Percentiles rank a stretch among this genome's conserved stretches.
Conservation (phyloP, 1,140 invertebrate genomes). For the Trissolcus basalis region DNA sequence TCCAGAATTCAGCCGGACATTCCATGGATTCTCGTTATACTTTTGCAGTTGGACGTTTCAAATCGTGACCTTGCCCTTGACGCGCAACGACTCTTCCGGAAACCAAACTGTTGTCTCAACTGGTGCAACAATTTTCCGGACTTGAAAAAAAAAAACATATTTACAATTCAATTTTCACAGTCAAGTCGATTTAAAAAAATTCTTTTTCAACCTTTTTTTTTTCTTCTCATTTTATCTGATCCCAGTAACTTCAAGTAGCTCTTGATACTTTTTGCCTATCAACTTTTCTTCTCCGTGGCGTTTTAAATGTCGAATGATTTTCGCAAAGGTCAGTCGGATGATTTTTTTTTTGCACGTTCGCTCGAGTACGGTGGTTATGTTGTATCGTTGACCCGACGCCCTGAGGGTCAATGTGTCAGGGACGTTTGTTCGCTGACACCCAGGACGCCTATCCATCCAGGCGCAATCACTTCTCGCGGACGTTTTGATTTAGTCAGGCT, state of each 20-base stretch:
- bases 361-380: constrained; percentile 42
- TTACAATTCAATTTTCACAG: no score
- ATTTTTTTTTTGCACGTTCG: constrained; percentile 11
- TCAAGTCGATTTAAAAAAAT: no score
- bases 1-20: constrained; percentile 63
- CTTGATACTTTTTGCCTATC: no score
- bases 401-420: constrained; percentile 69
- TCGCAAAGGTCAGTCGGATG: constrained; percentile 53
- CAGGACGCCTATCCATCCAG: constrained; percentile 50
- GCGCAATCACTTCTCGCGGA: constrained; percentile 55
- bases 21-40: constrained; percentile 62
- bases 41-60: constrained; percentile 60
- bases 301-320: constrained; percentile 56
- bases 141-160: no score
- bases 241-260: no score
- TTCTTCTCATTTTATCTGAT: no score
- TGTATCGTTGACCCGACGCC: constrained; percentile 59
- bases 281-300: neutral
- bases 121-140: no score
- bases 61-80: constrained; percentile 49
- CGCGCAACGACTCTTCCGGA: constrained; percentile 9
- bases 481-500: constrained; percentile 64
- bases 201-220: no score
- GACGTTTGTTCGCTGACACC: constrained; percentile 57
- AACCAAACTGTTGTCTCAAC: no score